Percentiles rank a stretch among this genome's conserved stretches.
phyloP scores from a whole-genome alignment of 2,113 vertebrate species.

The Siniperca knerii region DNA sequence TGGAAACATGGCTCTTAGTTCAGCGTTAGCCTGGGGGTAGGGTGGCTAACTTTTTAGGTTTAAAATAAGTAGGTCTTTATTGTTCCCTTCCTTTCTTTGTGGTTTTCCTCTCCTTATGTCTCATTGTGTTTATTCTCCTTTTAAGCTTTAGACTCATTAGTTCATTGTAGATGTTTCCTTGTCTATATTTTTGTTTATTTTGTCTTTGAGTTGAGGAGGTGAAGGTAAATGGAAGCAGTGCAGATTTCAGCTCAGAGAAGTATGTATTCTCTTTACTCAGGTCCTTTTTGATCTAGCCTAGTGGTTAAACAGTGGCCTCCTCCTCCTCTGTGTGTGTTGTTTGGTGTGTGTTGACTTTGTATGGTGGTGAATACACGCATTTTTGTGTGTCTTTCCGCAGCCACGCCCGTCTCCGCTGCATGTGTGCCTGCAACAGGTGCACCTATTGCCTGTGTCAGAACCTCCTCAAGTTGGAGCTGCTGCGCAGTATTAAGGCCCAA shows the following conservation, averaged over 20 bases:
- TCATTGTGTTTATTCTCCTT: constrained; percentile 3
- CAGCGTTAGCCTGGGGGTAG: too few relatives aligned
- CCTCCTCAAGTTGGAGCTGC: constrained; percentile 98
- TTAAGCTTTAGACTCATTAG: not conserved
- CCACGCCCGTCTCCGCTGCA: constrained; percentile 96
- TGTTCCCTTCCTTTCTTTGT: constrained; percentile 6
- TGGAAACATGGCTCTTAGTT: not conserved
- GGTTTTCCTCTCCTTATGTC: constrained; percentile 1
- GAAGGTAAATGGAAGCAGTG: constrained; percentile 12
- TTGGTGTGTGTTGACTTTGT: constrained; percentile 81
- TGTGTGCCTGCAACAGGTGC: constrained; percentile 99
- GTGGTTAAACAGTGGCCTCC: constrained; percentile 61
- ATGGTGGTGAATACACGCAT: constrained; percentile 85
- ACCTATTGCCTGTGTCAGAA: constrained; percentile 99
- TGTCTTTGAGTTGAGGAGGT: not conserved
- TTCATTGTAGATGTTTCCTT: not conserved
- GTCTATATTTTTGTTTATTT: not conserved
- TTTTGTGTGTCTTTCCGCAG: constrained; percentile 94
- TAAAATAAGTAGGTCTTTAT: too few relatives aligned
- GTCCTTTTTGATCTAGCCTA: not conserved
- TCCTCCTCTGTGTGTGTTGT: constrained; percentile 83
- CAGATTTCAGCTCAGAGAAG: constrained; percentile 5
- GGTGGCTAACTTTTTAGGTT: too few relatives aligned
- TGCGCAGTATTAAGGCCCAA: constrained; percentile 98
- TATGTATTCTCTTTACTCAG: not conserved